These are phyloP conservation scores for Agriotes lineatus DNA, from an alignment of 2,888 invertebrate species.

Conservation along the genomic window DNA sequence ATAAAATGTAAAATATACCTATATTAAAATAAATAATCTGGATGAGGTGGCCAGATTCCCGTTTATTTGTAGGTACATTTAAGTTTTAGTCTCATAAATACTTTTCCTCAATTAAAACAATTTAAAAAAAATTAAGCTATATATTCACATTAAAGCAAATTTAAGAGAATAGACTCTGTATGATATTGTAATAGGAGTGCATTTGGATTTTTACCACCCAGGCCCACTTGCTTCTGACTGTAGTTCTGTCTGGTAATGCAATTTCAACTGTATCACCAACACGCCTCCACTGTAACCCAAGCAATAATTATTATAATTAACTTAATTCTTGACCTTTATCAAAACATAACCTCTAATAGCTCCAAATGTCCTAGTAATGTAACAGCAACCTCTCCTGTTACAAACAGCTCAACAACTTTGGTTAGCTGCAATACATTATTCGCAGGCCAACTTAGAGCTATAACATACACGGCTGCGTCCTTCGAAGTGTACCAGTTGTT, in stretches of 20 bases:
- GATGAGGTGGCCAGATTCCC: too few relatives aligned
- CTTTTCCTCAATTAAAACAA: too few relatives aligned
- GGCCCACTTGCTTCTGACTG: constrained; percentile 64
- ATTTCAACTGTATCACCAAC: constrained; percentile 48
- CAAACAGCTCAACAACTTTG: constrained; percentile 59
- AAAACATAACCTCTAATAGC: constrained; percentile 35
- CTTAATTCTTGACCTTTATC: background rate
- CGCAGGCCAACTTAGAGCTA: constrained; percentile 78
- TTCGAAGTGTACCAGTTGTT: constrained; percentile 61
- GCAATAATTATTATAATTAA: background rate
- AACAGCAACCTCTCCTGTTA: constrained; percentile 59
- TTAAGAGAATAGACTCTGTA: too few relatives aligned
- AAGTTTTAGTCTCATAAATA: too few relatives aligned
- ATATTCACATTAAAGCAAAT: too few relatives aligned
- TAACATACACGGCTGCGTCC: constrained; percentile 72
- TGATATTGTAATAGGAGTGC: too few relatives aligned
- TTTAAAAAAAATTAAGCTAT: too few relatives aligned
- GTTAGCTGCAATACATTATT: constrained; percentile 67
- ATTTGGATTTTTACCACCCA: constrained; percentile 68
- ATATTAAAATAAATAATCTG: too few relatives aligned
- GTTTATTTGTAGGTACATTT: too few relatives aligned
- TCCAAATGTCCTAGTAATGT: constrained; percentile 68
- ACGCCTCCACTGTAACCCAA: background rate
- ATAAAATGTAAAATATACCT: too few relatives aligned
- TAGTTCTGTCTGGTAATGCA: constrained; percentile 65